phyloP scores from a whole-genome alignment of 1,140 invertebrate species.

The Papilio xuthus region DNA sequence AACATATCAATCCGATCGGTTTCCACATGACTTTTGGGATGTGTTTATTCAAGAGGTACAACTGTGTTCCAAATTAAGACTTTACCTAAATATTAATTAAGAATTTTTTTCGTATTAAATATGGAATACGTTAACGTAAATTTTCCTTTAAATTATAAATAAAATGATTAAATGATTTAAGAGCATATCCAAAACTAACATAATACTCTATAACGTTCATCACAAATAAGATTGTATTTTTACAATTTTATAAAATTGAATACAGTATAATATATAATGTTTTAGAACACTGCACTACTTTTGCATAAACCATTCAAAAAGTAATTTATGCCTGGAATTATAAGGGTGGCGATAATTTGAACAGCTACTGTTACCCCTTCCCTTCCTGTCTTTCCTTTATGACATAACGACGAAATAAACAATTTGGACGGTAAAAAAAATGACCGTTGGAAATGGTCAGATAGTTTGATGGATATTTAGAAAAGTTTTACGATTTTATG shows the following conservation, averaged over 20 bases:
- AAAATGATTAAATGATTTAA: no score
- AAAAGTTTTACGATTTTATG: constrained; percentile 21
- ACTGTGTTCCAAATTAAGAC: background rate
- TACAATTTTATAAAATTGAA: background rate
- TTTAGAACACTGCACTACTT: background rate
- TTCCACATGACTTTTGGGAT: constrained; percentile 55
- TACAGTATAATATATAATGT: background rate
- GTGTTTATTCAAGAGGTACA: constrained; percentile 45
- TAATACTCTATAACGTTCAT: background rate
- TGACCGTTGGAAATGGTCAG: constrained; percentile 39
- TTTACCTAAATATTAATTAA: background rate
- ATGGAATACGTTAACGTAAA: no score
- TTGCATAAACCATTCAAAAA: constrained; percentile 33
- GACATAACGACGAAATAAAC: constrained; percentile 39
- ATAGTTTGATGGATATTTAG: constrained; percentile 30
- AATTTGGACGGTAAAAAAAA: constrained; percentile 32
- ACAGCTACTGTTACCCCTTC: constrained; percentile 37
- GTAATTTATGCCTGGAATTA: constrained; percentile 36
- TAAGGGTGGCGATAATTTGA: constrained; percentile 37
- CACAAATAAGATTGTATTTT: background rate
- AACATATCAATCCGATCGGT: constrained; percentile 34
- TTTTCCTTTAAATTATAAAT: no score
- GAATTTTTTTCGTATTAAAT: no score
- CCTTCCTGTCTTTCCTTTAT: constrained; percentile 10
- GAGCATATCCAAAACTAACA: background rate